Conservation (phyloP, 2,888 invertebrate species). For the Melipona bicolor region DNA sequence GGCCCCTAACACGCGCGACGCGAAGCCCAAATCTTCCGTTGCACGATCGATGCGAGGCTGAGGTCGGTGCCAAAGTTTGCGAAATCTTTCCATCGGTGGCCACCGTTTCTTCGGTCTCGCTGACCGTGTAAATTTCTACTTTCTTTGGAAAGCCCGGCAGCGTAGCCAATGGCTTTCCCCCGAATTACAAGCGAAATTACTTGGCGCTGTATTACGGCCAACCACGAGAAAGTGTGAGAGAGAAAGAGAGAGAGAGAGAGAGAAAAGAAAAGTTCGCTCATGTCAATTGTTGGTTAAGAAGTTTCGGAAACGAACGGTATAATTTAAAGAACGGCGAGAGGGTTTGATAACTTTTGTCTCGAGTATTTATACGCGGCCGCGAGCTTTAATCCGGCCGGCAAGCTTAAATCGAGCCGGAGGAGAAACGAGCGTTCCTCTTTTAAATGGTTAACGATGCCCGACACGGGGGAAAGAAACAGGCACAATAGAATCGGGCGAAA, state of each 20-base stretch:
- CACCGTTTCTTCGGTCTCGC: constrained; percentile 11
- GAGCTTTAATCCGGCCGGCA: not conserved
- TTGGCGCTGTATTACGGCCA: not conserved
- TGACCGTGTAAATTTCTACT: constrained; percentile 24
- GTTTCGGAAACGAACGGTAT: not conserved
- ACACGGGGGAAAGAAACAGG: constrained; percentile 24
- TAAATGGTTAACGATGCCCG: constrained; percentile 39
- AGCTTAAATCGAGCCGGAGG: not conserved
- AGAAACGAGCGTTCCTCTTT: not conserved
- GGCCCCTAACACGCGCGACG: constrained; percentile 15
- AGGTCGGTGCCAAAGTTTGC: constrained; percentile 32
- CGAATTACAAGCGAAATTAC: constrained; percentile 25
- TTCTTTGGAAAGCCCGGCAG: constrained; percentile 1
- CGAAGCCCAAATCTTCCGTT: constrained; percentile 38
- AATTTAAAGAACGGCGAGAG: not conserved
- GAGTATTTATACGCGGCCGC: constrained; percentile 1
- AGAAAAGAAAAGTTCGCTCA: not conserved
- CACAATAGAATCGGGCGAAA: constrained; percentile 51
- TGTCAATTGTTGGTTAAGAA: not conserved
- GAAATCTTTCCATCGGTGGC: constrained; percentile 27
- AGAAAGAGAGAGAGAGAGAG: too few relatives aligned
- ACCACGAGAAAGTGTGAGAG: too few relatives aligned
- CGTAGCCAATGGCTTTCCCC: constrained; percentile 5
- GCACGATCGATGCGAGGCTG: constrained; percentile 36
- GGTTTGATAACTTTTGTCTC: not conserved